Conservation (phyloP, 2,797 vertebrate species). For the Coluber constrictor region DNA sequence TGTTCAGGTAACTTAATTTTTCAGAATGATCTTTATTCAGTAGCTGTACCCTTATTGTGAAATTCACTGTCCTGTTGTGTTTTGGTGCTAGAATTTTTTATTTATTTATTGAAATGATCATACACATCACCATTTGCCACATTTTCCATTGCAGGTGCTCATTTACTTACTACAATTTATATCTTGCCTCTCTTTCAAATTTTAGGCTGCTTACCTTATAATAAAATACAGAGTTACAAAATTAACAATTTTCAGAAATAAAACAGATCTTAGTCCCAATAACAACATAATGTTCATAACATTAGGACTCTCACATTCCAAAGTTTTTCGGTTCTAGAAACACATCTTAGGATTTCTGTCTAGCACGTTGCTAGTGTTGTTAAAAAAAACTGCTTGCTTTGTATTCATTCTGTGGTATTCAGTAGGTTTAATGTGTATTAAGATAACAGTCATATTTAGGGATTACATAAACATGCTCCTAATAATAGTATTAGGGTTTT, state of each 20-base stretch:
- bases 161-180: background rate
- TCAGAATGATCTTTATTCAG: background rate
- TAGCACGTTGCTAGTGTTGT: background rate
- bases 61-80: background rate
- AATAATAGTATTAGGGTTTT: background rate
- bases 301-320: background rate
- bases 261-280: background rate
- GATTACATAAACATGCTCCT: background rate
- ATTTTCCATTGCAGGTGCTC: background rate
- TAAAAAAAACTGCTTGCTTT: background rate
- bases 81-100: background rate
- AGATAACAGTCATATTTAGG: background rate
- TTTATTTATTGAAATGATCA: background rate
- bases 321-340: background rate
- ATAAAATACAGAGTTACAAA: background rate
- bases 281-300: background rate
- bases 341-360: background rate
- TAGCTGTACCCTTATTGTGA: background rate
- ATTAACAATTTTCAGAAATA: background rate
- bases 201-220: background rate
- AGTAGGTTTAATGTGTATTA: background rate
- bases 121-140: background rate
- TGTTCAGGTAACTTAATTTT: background rate
- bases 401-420: background rate
- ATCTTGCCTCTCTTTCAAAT: background rate